Evolutionary conservation across 2,113 vertebrate genomes (phyloP), one percentile per base, ranked within the genome.

Genomic region (Vulpes ferrilata): DNA sequence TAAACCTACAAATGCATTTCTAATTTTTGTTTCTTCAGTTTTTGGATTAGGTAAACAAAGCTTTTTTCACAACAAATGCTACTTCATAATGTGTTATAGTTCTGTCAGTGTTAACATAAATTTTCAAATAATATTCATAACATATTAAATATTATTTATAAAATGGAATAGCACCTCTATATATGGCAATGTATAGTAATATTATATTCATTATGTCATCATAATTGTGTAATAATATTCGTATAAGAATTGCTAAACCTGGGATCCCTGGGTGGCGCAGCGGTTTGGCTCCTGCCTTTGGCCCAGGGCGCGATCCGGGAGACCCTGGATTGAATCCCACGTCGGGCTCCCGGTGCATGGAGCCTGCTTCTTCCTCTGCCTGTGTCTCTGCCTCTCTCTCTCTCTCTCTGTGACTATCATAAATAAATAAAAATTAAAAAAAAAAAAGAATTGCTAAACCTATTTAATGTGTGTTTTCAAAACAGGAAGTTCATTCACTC

Each of bases 401-500:
- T 35, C 35, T 35, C 35, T 35, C 2, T 35, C 2, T 35, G 35
- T 35, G 35, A 35, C 35, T 35, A 35, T 35, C 35, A 35, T 35
- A 35, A 35, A 35, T 35, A 35, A 35, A 35, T 35, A 35, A 35
- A 35, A 35, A 35, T 35, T 35, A 2, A 35, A 35, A 35, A 35
- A 35, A 35, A 35, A 35, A 35, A 73, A 20, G 30, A 88, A 88
- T 38, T 71, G 16, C 11, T 87, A 93, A 87, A 55, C 4, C 20
- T 92, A 84, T 83, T 30, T 79, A 71, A 88, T 71, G 3, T 73
- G 11, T 71, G 69, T 51, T 90, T 94, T 95, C 69, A 95, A 93
- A 93, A 17, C 27, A 67, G 7, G 4, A 64, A 90, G 35, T 32
- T 67, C 74, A 80, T 74, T 74, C 30, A 95, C 11, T 59, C 20